Conservation (phyloP, 2,797 vertebrate genomes). For the Bradypodion pumilum region DNA sequence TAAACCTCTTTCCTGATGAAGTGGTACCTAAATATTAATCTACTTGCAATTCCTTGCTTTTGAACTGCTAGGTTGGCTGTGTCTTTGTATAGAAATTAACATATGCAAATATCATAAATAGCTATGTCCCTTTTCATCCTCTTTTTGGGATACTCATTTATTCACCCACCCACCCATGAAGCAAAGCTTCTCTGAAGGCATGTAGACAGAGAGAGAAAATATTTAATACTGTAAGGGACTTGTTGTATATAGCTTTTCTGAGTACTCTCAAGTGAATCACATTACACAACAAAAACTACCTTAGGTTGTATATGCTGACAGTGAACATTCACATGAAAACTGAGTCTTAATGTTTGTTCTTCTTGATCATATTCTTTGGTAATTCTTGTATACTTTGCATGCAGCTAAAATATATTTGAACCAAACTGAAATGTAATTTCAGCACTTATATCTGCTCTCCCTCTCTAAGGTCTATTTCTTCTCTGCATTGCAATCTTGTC, state of each 20-base stretch:
- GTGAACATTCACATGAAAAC: slow-evolving; percentile 13
- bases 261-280: background rate
- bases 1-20: too few species aligned
- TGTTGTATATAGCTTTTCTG: background rate
- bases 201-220: background rate
- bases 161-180: too few species aligned
- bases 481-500: background rate
- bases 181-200: background rate
- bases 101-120: background rate
- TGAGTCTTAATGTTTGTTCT: background rate
- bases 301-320: background rate
- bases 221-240: background rate
- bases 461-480: background rate
- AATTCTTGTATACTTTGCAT: slow-evolving; percentile 20
- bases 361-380: background rate
- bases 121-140: background rate
- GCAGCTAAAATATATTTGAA: slow-evolving; percentile 11
- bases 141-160: background rate
- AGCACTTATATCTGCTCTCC: slow-evolving; percentile 13
- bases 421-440: slow-evolving; percentile 12
- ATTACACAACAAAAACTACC: background rate
- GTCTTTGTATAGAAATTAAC: background rate
- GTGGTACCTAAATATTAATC: too few species aligned
- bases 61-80: too few species aligned
- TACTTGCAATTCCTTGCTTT: too few species aligned